Evolutionary conservation across 23 tunicate genomes (phyloP).

Genomic region (Styela plicata): DNA sequence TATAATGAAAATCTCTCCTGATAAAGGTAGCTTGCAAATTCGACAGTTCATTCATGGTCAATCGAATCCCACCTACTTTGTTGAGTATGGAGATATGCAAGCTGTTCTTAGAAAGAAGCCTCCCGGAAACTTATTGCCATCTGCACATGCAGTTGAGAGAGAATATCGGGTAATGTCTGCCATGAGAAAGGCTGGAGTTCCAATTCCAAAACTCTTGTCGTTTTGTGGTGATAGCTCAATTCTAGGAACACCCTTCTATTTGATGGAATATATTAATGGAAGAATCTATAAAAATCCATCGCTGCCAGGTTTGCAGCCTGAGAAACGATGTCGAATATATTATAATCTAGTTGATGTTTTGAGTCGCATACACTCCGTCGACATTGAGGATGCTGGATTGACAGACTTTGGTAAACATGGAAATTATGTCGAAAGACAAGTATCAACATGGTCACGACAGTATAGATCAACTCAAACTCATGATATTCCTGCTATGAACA

Average conservation of each 20-base stretch:
- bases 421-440: constrained; percentile 81
- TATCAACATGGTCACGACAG: constrained; percentile 86
- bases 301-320: constrained; percentile 62
- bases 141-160: constrained; percentile 95
- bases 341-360: constrained; percentile 45
- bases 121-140: constrained; percentile 77
- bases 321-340: constrained; percentile 37
- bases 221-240: constrained; percentile 65
- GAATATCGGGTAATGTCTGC: constrained; percentile 92
- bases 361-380: constrained; percentile 64
- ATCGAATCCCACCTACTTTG: constrained; percentile 95
- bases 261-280: constrained; percentile 75
- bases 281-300: constrained; percentile 78
- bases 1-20: background rate
- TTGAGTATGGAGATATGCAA: constrained; percentile 73
- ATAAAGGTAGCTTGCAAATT: background rate
- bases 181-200: constrained; percentile 53
- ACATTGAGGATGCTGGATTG: constrained; percentile 49
- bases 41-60: constrained; percentile 93
- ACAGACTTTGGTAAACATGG: constrained; percentile 74
- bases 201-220: constrained; percentile 57
- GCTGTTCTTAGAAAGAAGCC: constrained; percentile 92
- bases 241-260: constrained; percentile 91
- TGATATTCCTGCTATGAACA: constrained; percentile 71
- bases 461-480: constrained; percentile 84